Conservation (phyloP, 2,888 invertebrate genomes). For the Neuroscelio doddi region DNA sequence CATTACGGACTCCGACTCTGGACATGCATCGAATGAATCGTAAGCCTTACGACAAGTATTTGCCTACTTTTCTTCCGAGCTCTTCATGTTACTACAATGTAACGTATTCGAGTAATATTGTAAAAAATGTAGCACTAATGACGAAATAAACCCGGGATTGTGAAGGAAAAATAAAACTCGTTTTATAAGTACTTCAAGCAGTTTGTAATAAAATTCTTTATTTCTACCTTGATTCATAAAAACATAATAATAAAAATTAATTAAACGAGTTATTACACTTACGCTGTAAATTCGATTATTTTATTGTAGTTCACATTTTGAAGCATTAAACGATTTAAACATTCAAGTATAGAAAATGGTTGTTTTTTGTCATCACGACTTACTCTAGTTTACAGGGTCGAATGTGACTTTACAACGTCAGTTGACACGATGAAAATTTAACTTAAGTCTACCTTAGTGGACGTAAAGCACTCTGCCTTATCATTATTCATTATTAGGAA, state of each 20-base stretch:
- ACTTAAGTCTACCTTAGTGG: conserved; percentile 51
- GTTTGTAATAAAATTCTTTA: too few relatives aligned
- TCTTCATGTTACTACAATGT: not conserved
- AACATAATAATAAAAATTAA: too few relatives aligned
- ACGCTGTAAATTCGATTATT: too few relatives aligned
- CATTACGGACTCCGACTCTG: conserved; percentile 10
- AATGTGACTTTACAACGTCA: conserved; percentile 45
- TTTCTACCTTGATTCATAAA: too few relatives aligned
- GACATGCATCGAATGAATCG: conserved; percentile 8
- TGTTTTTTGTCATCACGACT: too few relatives aligned
- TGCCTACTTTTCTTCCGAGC: conserved; percentile 14
- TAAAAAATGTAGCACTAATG: too few relatives aligned
- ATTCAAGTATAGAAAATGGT: too few relatives aligned
- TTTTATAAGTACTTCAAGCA: too few relatives aligned
- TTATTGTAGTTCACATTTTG: not conserved
- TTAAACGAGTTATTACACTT: too few relatives aligned
- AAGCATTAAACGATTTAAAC: not conserved
- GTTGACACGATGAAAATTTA: conserved; percentile 60
- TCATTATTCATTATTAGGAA: conserved; percentile 54
- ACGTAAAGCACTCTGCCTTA: conserved; percentile 38
- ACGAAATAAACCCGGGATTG: too few relatives aligned
- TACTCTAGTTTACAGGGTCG: not conserved
- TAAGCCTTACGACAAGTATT: conserved; percentile 12
- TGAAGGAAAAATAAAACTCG: too few relatives aligned
- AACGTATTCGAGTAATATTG: too few relatives aligned